phyloP scores from a whole-genome alignment of 2,113 vertebrate genomes.

The Erinaceus europaeus region DNA sequence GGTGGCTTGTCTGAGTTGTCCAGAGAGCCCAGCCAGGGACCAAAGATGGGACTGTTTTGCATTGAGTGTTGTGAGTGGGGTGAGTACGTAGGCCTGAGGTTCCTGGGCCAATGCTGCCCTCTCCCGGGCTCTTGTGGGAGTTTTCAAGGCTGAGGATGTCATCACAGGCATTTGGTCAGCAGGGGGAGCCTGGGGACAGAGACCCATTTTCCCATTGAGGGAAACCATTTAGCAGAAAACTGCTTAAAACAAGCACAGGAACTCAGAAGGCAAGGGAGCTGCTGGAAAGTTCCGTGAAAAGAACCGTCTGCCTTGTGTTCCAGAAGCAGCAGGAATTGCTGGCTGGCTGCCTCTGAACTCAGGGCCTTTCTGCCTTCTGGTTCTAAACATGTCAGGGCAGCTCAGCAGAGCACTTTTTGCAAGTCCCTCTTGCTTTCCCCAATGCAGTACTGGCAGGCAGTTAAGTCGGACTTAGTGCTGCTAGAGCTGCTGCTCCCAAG shows the following conservation, averaged over 20 bases:
- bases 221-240: not conserved
- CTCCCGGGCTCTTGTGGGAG: constrained; percentile 51
- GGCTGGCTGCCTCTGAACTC: not conserved
- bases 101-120: constrained; percentile 25
- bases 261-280: not conserved
- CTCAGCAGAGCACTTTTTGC: not conserved
- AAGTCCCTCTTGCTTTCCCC: not conserved
- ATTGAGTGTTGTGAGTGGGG: not conserved
- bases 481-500: not conserved
- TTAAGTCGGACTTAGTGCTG: not conserved
- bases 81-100: not conserved
- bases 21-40: constrained; percentile 5
- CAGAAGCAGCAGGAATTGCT: not conserved
- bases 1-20: not conserved
- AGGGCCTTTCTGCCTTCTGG: not conserved
- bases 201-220: not conserved
- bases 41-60: not conserved
- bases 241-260: not conserved
- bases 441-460: not conserved
- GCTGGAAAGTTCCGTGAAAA: not conserved
- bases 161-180: constrained; percentile 48
- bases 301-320: not conserved
- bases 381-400: not conserved
- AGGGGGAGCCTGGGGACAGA: constrained; percentile 17
- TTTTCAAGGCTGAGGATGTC: not conserved